Conservation (phyloP, 1,140 invertebrate genomes). For the Apis florea region DNA sequence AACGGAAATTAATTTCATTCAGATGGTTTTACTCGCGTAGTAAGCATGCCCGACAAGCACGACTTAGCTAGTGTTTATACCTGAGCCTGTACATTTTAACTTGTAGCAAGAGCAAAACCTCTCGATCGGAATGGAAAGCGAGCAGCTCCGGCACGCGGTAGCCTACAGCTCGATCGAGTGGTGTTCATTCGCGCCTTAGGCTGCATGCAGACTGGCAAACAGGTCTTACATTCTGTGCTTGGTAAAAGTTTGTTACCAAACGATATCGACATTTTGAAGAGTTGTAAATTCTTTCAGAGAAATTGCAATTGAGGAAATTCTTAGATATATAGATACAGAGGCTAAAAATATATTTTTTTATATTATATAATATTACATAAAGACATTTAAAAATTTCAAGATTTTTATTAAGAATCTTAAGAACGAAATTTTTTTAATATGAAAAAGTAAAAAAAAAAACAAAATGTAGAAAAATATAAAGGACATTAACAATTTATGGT, state of each 20-base stretch:
- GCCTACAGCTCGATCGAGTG: conserved; percentile 11
- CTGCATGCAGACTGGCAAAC: conserved; percentile 20
- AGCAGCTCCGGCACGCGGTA: conserved; percentile 18
- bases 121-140: conserved; percentile 60
- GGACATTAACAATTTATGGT: no score
- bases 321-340: not conserved
- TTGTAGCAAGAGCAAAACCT: conserved; percentile 34
- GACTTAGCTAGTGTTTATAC: conserved; percentile 7
- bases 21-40: conserved; percentile 6
- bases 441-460: not conserved
- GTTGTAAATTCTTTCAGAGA: not conserved
- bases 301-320: not conserved
- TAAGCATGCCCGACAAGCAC: conserved; percentile 12
- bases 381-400: no score
- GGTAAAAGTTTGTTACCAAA: conserved; percentile 1
- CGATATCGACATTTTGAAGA: not conserved
- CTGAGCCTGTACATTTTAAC: conserved; percentile 31
- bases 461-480: no score
- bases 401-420: no score
- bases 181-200: conserved; percentile 41
- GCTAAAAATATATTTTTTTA: no score
- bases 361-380: no score
- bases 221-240: not conserved
- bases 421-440: no score
- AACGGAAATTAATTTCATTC: conserved; percentile 46